A percentile compares a stretch with the other conserved stretches of the same genome.
phyloP scores from a whole-genome alignment of 2,888 invertebrate genomes.

The Rhamphomyia laevipes region DNA sequence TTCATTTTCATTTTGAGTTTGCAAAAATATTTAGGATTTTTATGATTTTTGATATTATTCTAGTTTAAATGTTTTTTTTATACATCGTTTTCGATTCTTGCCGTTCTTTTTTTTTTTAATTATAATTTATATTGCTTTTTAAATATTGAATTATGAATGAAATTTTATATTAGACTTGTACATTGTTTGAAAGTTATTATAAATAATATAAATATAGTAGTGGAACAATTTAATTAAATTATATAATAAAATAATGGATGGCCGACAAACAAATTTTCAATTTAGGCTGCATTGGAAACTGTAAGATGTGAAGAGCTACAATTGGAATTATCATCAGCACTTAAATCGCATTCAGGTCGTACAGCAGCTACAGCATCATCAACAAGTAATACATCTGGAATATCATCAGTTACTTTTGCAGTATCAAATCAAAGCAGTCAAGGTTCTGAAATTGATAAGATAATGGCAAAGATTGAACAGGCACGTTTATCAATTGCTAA shows the following conservation, averaged over 20 bases:
- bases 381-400: slow-evolving; percentile 21
- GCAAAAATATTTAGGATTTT: no score
- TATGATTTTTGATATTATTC: no score
- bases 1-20: no score
- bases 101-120: no score
- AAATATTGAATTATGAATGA: no score
- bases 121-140: no score
- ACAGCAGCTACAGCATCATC: slow-evolving; percentile 20
- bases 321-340: slow-evolving; percentile 67
- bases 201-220: not conserved
- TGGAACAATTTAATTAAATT: not conserved
- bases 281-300: slow-evolving; percentile 51
- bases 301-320: slow-evolving; percentile 81
- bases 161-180: no score
- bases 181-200: not conserved
- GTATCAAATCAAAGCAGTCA: slow-evolving; percentile 38
- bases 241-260: not conserved
- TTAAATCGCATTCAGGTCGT: slow-evolving; percentile 42
- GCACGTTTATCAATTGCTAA: slow-evolving; percentile 30
- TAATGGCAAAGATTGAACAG: slow-evolving; percentile 92
- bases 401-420: slow-evolving; percentile 25
- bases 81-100: no score
- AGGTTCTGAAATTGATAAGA: slow-evolving; percentile 76
- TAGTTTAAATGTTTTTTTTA: no score
- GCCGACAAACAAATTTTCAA: slow-evolving; percentile 1